These are phyloP conservation scores for Vimba vimba DNA, from an alignment of 2,113 vertebrate species.

Conservation along the genomic window DNA sequence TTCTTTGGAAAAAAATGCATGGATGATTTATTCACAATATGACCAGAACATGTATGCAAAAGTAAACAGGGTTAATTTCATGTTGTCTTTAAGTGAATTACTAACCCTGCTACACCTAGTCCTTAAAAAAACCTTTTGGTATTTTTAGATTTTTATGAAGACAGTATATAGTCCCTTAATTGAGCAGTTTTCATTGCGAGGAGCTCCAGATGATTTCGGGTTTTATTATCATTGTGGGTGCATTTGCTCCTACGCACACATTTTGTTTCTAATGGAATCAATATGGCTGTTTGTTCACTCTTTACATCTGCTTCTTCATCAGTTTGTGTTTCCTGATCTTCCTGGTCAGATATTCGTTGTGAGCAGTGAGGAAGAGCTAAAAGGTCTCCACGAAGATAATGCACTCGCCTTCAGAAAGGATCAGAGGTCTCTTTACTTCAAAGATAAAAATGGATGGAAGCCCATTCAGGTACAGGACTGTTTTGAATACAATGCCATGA, in stretches of 20 bases:
- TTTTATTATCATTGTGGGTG: background rate
- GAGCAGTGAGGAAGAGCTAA: slow-evolving; percentile 88
- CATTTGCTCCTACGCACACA: background rate
- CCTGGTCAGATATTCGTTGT: slow-evolving; percentile 92
- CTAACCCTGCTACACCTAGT: too few relatives aligned
- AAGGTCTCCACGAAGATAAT: slow-evolving; percentile 83
- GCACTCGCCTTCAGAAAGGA: slow-evolving; percentile 94
- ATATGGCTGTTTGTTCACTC: background rate
- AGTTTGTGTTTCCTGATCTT: slow-evolving; percentile 6
- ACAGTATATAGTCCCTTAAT: background rate
- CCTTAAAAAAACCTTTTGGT: too few relatives aligned
- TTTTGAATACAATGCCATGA: background rate
- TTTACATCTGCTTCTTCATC: background rate
- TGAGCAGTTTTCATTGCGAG: background rate
- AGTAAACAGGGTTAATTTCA: too few relatives aligned
- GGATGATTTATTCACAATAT: background rate
- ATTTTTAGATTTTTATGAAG: too few relatives aligned
- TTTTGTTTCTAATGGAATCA: slow-evolving; percentile 1
- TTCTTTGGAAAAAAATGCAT: background rate
- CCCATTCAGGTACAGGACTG: slow-evolving; percentile 86
- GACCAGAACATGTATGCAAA: too few relatives aligned
- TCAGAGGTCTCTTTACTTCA: slow-evolving; percentile 92
- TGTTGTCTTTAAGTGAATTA: too few relatives aligned
- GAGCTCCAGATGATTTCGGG: background rate
- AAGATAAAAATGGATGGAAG: slow-evolving; percentile 90